Evolutionary conservation across 2,888 invertebrate genomes (phyloP).

Genomic region (Sarcophaga rosellei): DNA sequence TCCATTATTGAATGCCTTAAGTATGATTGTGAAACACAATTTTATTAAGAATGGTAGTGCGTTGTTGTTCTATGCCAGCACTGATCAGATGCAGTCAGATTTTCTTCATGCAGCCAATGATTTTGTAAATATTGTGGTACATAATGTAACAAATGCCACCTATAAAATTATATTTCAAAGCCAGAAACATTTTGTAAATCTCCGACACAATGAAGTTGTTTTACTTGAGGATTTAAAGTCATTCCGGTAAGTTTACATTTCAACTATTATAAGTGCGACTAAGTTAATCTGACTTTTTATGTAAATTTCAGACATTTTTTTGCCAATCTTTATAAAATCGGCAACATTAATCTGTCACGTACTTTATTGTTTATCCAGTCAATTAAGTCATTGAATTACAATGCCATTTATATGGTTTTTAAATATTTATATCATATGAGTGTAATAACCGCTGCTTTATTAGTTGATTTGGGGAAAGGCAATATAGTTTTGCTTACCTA

Average conservation of each 20-base stretch:
- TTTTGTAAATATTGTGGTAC: conserved; percentile 7
- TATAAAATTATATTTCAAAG: conserved; percentile 22
- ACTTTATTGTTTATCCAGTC: conserved; percentile 41
- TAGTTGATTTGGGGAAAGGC: conserved; percentile 44
- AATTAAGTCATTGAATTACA: conserved; percentile 7
- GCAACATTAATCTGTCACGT: conserved; percentile 26
- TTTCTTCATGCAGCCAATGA: conserved; percentile 25
- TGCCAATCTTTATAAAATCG: neutral
- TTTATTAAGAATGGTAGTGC: neutral
- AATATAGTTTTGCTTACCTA: conserved; percentile 73
- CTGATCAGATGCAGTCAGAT: neutral
- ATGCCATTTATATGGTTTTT: conserved; percentile 65
- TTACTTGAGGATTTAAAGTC: conserved; percentile 29
- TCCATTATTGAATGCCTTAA: conserved; percentile 16
- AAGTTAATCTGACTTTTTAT: neutral
- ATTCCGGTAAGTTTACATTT: conserved; percentile 34
- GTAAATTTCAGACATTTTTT: conserved; percentile 32
- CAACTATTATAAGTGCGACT: too few relatives aligned
- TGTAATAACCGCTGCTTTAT: conserved; percentile 71
- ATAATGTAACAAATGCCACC: neutral
- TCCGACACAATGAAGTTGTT: conserved; percentile 30
- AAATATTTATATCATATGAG: conserved; percentile 71
- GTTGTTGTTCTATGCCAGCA: conserved; percentile 28
- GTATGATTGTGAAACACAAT: conserved; percentile 12
- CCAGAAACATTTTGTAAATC: conserved; percentile 9